Conservation (phyloP, 2,888 invertebrate species). For the Malthinus flaveolus region DNA sequence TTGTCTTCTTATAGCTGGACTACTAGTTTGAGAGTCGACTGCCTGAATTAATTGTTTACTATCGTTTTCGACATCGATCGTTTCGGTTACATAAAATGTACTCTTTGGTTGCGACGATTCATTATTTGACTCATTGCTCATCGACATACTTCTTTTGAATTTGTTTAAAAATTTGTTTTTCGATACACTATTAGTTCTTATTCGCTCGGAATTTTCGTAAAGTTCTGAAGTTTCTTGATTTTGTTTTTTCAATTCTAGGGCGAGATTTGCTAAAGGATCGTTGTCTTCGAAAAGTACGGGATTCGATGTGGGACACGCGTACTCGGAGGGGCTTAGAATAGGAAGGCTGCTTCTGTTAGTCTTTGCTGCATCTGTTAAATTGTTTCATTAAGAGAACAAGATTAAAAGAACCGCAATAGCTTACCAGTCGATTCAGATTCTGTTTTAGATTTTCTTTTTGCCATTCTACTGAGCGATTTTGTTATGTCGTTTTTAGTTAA, state of each 20-base stretch:
- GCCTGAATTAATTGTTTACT: slow-evolving; percentile 46
- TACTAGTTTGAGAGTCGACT: slow-evolving; percentile 42
- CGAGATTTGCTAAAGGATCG: slow-evolving; percentile 6
- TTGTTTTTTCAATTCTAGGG: slow-evolving; percentile 16
- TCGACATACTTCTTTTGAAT: slow-evolving; percentile 63
- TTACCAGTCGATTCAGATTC: slow-evolving; percentile 42
- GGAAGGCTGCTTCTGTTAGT: slow-evolving; percentile 14
- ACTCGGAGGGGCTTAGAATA: background rate
- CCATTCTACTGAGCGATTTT: slow-evolving; percentile 58
- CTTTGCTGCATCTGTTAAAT: slow-evolving; percentile 7
- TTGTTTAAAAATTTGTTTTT: slow-evolving; percentile 55
- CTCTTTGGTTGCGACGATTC: slow-evolving; percentile 58
- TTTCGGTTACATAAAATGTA: slow-evolving; percentile 73
- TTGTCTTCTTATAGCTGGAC: slow-evolving; percentile 37
- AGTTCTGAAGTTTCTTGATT: slow-evolving; percentile 14
- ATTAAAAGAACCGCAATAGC: background rate
- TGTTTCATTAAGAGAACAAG: too few relatives aligned
- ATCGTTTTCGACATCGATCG: slow-evolving; percentile 61
- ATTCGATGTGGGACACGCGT: slow-evolving; percentile 11
- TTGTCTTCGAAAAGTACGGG: slow-evolving; percentile 4
- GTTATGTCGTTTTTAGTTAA: slow-evolving; percentile 61
- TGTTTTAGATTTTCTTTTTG: slow-evolving; percentile 51
- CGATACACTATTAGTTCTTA: slow-evolving; percentile 29
- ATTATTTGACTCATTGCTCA: slow-evolving; percentile 57
- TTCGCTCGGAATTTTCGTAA: slow-evolving; percentile 13